Evolutionary conservation across 2,888 invertebrate species (phyloP).

Genomic region (Baccha elongata): DNA sequence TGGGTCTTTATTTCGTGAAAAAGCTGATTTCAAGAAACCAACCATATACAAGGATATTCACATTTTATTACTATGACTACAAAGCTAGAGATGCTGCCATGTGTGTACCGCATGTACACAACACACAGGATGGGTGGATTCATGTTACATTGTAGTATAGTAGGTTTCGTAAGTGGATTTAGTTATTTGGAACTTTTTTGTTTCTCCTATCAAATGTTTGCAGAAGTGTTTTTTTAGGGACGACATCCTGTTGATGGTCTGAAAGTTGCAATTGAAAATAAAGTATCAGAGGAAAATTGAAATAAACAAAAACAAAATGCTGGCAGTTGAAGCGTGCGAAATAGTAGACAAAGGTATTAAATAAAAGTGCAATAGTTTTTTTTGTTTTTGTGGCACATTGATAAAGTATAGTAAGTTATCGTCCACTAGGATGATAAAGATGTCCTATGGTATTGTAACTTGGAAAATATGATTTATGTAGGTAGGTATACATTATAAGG

Average conservation of each 20-base stretch:
- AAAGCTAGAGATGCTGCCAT: neutral
- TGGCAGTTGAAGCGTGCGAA: neutral
- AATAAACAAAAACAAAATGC: neutral
- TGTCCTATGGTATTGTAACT: neutral
- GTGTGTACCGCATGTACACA: too few species aligned
- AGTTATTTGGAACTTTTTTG: neutral
- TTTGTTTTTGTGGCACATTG: neutral
- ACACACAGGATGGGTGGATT: neutral
- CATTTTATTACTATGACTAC: neutral
- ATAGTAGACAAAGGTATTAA: neutral
- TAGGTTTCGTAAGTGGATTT: constrained; percentile 1
- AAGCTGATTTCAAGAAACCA: neutral
- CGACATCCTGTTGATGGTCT: constrained; percentile 1
- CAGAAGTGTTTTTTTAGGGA: neutral
- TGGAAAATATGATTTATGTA: neutral
- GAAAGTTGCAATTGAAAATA: constrained; percentile 1
- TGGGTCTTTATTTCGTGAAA: neutral
- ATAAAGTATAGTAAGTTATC: neutral
- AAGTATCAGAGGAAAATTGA: neutral
- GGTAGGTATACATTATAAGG: too few species aligned
- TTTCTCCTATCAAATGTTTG: neutral
- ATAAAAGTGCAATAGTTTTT: neutral
- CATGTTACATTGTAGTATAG: neutral
- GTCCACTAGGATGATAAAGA: neutral
- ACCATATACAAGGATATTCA: neutral